A percentile compares a stretch with the other conserved stretches of the same genome.
These are phyloP conservation scores for Labrus mixtus DNA, from an alignment of 2,113 vertebrate species.

Conservation along the genomic window DNA sequence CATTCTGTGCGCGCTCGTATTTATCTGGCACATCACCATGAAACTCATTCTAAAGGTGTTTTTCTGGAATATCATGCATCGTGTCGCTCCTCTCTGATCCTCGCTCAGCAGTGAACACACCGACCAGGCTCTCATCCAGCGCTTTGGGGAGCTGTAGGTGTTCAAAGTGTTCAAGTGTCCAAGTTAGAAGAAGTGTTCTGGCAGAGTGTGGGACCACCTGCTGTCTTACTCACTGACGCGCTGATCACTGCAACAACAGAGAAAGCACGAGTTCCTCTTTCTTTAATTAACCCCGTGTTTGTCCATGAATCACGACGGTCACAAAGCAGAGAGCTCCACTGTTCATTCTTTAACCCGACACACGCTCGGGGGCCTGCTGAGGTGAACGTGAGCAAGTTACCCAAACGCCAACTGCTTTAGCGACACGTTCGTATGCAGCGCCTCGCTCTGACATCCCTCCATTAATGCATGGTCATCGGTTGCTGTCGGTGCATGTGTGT, in stretches of 20 bases:
- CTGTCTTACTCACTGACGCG: slow-evolving; percentile 5
- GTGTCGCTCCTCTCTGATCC: slow-evolving; percentile 26
- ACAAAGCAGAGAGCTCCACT: neutral
- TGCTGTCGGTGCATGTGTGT: too few relatives aligned
- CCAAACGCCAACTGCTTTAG: too few relatives aligned
- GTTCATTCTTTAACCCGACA: neutral
- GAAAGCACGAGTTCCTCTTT: neutral
- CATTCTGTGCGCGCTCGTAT: neutral
- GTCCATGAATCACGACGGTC: neutral
- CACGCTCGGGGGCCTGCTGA: too few relatives aligned
- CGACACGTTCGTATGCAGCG: too few relatives aligned
- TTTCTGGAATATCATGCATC: neutral
- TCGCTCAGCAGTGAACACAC: slow-evolving; percentile 12
- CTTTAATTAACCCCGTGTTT: neutral
- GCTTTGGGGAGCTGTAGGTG: slow-evolving; percentile 12
- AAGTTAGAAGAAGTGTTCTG: slow-evolving; percentile 40
- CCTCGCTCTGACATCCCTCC: too few relatives aligned
- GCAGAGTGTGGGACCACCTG: slow-evolving; percentile 50
- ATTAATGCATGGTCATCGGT: too few relatives aligned
- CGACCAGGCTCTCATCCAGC: slow-evolving; percentile 3
- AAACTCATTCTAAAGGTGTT: neutral
- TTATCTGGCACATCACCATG: slow-evolving; percentile 2
- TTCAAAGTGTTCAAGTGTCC: slow-evolving; percentile 31
- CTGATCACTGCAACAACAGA: neutral
- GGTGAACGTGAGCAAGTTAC: too few relatives aligned